A percentile compares a stretch with the other conserved stretches of the same genome.
Conservation (phyloP, 2,113 vertebrate genomes). For the Phylloscopus trochilus region DNA sequence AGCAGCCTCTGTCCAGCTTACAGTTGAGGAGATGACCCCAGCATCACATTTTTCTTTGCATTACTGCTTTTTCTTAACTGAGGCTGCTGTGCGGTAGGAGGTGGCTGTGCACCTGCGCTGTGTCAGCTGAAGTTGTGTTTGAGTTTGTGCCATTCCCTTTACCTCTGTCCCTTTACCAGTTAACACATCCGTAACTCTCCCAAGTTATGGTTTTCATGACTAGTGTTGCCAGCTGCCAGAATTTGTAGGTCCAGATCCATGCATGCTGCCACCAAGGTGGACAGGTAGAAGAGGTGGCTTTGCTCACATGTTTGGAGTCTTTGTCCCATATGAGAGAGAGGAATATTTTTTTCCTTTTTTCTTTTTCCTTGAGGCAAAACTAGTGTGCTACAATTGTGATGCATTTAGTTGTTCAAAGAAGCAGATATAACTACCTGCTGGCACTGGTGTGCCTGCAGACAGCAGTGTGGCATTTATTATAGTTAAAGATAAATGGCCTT, state of each 20-base stretch:
- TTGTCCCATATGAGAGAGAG: not conserved
- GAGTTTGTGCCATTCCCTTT: not conserved
- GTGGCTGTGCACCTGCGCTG: not conserved
- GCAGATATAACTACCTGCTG: not conserved
- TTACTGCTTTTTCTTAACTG: not conserved
- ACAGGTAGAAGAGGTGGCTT: not conserved
- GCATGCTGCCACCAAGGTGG: not conserved
- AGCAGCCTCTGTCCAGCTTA: not conserved
- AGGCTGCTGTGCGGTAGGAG: not conserved
- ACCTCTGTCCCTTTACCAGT: not conserved
- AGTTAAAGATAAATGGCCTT: not conserved
- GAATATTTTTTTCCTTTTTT: not conserved
- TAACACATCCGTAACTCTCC: not conserved
- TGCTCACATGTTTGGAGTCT: fast-evolving
- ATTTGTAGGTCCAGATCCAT: not conserved
- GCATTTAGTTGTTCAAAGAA: not conserved
- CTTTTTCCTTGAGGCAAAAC: not conserved
- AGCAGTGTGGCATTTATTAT: not conserved
- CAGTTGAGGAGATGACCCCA: not conserved
- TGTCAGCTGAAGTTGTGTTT: not conserved
- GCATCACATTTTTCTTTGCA: not conserved
- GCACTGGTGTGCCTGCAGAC: not conserved
- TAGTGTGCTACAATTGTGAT: not conserved
- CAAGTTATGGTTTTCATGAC: not conserved
- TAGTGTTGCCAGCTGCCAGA: not conserved